phyloP scores from a whole-genome alignment of 2,113 vertebrate genomes.

The Brienomyrus longianalis region DNA sequence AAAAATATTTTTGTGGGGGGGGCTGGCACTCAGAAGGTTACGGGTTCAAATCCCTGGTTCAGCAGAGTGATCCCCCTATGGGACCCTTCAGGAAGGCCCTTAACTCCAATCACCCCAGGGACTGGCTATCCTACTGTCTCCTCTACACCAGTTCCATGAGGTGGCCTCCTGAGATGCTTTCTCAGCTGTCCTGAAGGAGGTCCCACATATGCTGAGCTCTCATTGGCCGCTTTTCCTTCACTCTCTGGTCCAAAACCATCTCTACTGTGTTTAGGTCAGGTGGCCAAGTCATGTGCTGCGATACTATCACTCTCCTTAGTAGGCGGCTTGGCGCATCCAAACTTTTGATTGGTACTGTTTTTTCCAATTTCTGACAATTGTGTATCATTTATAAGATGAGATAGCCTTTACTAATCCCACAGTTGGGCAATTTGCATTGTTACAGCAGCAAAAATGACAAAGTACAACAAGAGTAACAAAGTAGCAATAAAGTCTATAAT shows the following conservation, averaged over 20 bases:
- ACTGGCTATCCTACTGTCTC: not conserved
- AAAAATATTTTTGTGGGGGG: not conserved
- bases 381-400: not conserved
- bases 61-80: not conserved
- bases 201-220: not conserved
- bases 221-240: not conserved
- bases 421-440: too few relatives aligned
- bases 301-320: not conserved
- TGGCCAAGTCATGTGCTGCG: not conserved
- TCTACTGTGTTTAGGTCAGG: not conserved
- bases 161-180: not conserved
- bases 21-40: not conserved
- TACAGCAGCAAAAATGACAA: too few relatives aligned
- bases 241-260: not conserved
- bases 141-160: not conserved
- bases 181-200: not conserved
- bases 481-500: not conserved
- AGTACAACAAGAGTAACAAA: too few relatives aligned
- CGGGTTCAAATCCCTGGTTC: not conserved
- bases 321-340: not conserved
- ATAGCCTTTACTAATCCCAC: too few relatives aligned
- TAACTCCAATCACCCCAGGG: not conserved
- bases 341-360: not conserved
- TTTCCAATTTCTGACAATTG: not conserved
- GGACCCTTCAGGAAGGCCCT: not conserved